A percentile compares a stretch with the other conserved stretches of the same genome.
Evolutionary conservation across 2,113 vertebrate genomes (phyloP).

Genomic region (Rutilus rutilus): DNA sequence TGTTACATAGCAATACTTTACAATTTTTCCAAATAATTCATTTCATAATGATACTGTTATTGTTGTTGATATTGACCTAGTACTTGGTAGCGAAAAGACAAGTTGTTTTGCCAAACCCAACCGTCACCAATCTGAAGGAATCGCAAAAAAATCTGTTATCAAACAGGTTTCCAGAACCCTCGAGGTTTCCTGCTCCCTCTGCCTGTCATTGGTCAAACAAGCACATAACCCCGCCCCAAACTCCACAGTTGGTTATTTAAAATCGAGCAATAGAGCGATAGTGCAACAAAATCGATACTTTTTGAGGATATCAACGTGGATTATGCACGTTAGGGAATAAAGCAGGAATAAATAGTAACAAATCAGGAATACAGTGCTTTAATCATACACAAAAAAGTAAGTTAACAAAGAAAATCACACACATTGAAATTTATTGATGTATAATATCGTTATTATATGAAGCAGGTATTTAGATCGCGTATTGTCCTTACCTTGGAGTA

Average conservation of each 20-base stretch:
- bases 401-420: too few relatives aligned
- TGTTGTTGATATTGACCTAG: not conserved
- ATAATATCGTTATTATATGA: not conserved
- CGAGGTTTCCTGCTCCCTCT: not conserved
- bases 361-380: not conserved
- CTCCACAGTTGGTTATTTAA: not conserved
- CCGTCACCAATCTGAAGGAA: not conserved
- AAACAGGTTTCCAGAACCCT: not conserved
- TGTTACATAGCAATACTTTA: too few relatives aligned
- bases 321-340: not conserved
- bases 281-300: not conserved
- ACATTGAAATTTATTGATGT: not conserved
- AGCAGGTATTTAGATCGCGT: not conserved
- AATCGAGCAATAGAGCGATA: not conserved
- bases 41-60: not conserved
- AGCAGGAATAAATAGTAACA: too few relatives aligned
- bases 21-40: not conserved
- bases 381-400: not conserved
- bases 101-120: too few relatives aligned
- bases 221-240: not conserved
- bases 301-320: not conserved
- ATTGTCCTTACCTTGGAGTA: conserved; percentile 84
- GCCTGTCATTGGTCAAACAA: not conserved
- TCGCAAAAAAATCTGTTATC: not conserved
- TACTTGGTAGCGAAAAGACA: not conserved